Evolutionary conservation across 1,140 invertebrate genomes (phyloP).

Genomic region (Heterodera schachtii): DNA sequence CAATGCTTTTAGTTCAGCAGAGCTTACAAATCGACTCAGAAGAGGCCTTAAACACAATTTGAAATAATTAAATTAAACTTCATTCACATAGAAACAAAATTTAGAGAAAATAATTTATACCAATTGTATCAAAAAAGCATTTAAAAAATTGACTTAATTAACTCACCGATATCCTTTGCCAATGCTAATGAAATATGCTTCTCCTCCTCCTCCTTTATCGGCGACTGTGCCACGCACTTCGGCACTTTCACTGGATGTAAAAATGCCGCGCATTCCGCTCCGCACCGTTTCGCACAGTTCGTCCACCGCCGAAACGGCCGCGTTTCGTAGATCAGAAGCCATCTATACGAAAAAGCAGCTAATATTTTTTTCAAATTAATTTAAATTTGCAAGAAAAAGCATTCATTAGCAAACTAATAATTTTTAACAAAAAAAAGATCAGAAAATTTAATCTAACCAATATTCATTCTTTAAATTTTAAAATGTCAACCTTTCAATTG

Average conservation of each 20-base stretch:
- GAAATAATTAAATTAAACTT: no score
- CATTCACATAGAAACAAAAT: no score
- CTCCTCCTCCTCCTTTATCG: background rate
- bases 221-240: background rate
- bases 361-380: no score
- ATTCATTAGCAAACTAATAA: no score
- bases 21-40: background rate
- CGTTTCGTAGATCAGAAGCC: background rate
- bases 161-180: conserved; percentile 2
- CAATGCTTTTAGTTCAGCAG: background rate
- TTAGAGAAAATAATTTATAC: no score
- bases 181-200: conserved; percentile 2
- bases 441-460: no score
- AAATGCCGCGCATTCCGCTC: conserved; percentile 16
- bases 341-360: background rate
- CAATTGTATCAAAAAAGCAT: no score
- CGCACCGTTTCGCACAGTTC: background rate
- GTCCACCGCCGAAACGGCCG: background rate
- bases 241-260: background rate
- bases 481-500: no score
- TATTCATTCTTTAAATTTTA: no score
- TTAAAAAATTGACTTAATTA: background rate
- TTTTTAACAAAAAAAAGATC: no score
- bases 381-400: background rate
- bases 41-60: background rate